Evolutionary conservation across 2,797 vertebrate species (phyloP), one percentile per base, ranked within the genome.

Genomic region (Botia kubotai): DNA sequence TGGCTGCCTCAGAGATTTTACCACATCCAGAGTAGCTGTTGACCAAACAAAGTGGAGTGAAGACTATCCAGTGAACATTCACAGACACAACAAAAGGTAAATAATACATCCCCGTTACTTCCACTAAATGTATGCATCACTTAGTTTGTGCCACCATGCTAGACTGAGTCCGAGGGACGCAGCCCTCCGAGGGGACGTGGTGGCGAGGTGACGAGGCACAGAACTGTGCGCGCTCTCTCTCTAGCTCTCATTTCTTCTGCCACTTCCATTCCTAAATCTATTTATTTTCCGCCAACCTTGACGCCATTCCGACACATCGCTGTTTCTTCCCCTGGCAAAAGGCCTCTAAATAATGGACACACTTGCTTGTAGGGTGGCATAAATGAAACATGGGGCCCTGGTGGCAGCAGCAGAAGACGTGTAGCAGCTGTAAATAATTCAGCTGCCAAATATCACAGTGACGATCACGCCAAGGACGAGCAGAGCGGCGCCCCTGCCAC

Each of bases 331-430:
- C 17, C 95, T 92, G 90, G 90, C 94, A 89, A 89, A 93, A 91
- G 82, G 88, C 87, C 89, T 82, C 88, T 97, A 93, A 97, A 96
- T 97, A 95, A 96, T 97, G 90, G 87, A 97, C 88, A 87, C 77
- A 76, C 89, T 93, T 92, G 87, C 83, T 90, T 55, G 90, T 93
- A 92, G 89, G 84, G 93, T 89, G 88, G 91, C 93, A 94, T 95
- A 94, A 96, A 96, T 95, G 94, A 95, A 96, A 97, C 95, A 97
- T 95, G 93, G 93, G 93, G 90, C 88, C 92, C 94, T 93, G 88
- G 89, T 91, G 88, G 87, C 65, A 76, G 89, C 77, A 83, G 84
- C 77, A 80, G 89, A 84, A 90, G 91, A 91, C 76, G 87, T 91
- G 90, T 91, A 90, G 91, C 90, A 88, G 10, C 82, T 50, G 82